Conservation (phyloP, 2,797 vertebrate species). For the Tachyglossus aculeatus region DNA sequence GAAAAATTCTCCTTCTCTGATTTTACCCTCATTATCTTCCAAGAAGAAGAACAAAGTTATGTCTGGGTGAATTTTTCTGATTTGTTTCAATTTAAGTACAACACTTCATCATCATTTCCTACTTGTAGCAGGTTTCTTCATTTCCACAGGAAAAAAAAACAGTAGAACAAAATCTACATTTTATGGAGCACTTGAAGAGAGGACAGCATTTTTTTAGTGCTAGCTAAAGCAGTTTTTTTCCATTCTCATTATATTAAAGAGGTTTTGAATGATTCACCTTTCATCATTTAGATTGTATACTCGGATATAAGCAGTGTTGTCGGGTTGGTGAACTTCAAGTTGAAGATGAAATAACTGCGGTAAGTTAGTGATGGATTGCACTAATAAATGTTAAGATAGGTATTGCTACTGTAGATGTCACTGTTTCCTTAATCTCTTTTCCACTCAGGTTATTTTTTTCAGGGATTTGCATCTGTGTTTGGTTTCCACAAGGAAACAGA, state of each 20-base stretch:
- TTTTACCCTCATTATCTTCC: background rate
- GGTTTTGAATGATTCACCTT: conserved; percentile 9
- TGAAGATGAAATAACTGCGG: background rate
- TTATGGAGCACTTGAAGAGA: background rate
- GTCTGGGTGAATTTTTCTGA: background rate
- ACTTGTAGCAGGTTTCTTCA: background rate
- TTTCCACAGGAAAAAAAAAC: background rate
- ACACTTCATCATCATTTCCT: background rate
- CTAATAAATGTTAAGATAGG: background rate
- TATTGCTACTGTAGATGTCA: background rate
- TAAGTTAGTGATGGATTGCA: background rate
- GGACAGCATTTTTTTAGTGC: background rate
- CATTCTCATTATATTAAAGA: conserved; percentile 11
- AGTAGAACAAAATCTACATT: background rate
- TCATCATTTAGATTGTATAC: background rate
- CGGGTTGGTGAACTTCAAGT: background rate
- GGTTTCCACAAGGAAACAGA: background rate
- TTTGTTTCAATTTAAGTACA: background rate
- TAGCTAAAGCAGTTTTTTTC: conserved; percentile 15
- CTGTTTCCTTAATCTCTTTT: background rate
- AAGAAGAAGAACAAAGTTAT: background rate
- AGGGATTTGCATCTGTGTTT: background rate
- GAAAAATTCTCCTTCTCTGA: background rate
- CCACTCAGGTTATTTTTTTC: background rate
- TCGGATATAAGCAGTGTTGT: background rate